These are phyloP conservation scores for Bothrops jararaca DNA, from an alignment of 2,113 vertebrate genomes.

Conservation along the genomic window DNA sequence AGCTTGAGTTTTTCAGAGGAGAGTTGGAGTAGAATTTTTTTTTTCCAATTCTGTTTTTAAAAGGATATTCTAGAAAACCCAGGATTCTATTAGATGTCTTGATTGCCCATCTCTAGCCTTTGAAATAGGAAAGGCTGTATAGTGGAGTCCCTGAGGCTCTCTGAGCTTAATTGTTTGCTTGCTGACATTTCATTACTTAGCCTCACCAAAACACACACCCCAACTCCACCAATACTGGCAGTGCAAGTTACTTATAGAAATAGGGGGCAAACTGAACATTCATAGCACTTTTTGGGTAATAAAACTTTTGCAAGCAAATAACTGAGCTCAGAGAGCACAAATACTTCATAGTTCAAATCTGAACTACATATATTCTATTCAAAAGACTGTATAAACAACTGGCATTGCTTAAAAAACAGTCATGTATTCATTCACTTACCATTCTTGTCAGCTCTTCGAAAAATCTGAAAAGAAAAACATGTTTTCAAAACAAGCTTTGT, in stretches of 20 bases:
- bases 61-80: background rate
- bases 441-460: constrained; percentile 79
- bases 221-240: background rate
- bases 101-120: background rate
- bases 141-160: background rate
- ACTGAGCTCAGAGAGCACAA: background rate
- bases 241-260: background rate
- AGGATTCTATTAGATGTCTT: background rate
- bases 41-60: background rate
- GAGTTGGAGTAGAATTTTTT: background rate
- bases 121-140: no score
- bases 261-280: background rate
- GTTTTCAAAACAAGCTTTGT: background rate
- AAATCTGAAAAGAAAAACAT: constrained; percentile 72
- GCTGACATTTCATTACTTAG: background rate
- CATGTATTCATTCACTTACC: constrained; percentile 67
- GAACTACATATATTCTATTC: background rate
- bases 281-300: background rate
- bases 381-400: background rate
- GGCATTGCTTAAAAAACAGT: background rate
- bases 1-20: background rate
- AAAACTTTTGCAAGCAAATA: background rate
- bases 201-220: background rate
- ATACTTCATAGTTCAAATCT: background rate
- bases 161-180: background rate